Evolutionary conservation across 2,888 invertebrate species (phyloP).

Genomic region (Alitta virens): DNA sequence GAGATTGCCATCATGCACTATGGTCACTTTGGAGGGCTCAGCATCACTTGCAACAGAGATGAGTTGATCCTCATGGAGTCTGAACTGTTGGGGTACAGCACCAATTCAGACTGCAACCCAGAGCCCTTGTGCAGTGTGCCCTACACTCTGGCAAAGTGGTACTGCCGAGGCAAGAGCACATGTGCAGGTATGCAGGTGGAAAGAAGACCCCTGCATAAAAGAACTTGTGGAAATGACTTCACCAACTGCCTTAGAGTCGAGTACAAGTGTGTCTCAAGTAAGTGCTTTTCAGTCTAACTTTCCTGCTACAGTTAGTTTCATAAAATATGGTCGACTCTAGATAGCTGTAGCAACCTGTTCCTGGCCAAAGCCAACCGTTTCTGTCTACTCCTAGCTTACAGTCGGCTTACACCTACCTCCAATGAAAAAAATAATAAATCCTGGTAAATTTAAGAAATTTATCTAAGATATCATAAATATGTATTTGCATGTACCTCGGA

Average conservation of each 20-base stretch:
- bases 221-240: conserved; percentile 28
- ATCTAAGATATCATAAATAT: too few species aligned
- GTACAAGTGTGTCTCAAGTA: conserved; percentile 26
- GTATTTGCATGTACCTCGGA: too few species aligned
- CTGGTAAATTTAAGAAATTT: too few species aligned
- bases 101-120: conserved; percentile 17
- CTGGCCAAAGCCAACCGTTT: too few species aligned
- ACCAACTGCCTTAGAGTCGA: conserved; percentile 29
- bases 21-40: conserved; percentile 25
- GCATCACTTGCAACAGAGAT: conserved; percentile 20
- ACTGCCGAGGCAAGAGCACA: conserved; percentile 27
- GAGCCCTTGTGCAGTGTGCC: conserved; percentile 24
- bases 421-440: too few species aligned
- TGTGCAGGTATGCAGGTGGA: conserved; percentile 29
- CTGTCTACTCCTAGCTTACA: too few species aligned
- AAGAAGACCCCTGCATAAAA: conserved; percentile 23
- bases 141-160: conserved; percentile 29
- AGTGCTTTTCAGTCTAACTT: too few species aligned
- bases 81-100: conserved; percentile 24
- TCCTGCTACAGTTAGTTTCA: too few species aligned
- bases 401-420: too few species aligned
- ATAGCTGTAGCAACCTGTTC: too few species aligned
- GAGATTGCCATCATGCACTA: conserved; percentile 23
- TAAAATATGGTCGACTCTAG: too few species aligned
- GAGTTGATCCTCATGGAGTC: conserved; percentile 26